phyloP scores from a whole-genome alignment of 2,113 vertebrate genomes.

The Macheiramphus alcinus region DNA sequence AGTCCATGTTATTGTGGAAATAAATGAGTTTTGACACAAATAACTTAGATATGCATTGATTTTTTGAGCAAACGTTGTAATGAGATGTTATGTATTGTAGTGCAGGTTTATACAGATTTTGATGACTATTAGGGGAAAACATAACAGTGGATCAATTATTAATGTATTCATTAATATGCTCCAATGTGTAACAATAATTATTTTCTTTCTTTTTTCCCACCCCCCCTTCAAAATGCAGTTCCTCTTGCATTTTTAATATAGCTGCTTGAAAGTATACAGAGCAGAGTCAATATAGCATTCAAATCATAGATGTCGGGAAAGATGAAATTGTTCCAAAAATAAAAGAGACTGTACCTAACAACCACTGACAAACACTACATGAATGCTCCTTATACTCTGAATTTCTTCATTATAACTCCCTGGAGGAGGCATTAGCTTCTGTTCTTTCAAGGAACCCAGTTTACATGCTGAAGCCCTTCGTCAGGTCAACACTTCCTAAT shows the following conservation, averaged over 20 bases:
- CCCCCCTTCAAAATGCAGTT: constrained; percentile 36
- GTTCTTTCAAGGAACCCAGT: background rate
- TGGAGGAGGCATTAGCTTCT: background rate
- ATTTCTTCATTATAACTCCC: constrained; percentile 42
- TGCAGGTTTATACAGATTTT: constrained; percentile 75
- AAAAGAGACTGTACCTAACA: background rate
- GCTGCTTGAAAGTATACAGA: constrained; percentile 44
- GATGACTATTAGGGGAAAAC: constrained; percentile 76
- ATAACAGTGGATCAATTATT: constrained; percentile 74
- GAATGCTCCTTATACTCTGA: background rate
- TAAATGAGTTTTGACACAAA: constrained; percentile 89
- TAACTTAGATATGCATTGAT: constrained; percentile 85
- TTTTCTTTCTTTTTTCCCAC: constrained; percentile 41
- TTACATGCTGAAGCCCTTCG: background rate
- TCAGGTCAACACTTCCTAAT: constrained; percentile 28
- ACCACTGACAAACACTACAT: constrained; percentile 19
- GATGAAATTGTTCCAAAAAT: constrained; percentile 19
- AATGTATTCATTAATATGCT: constrained; percentile 79
- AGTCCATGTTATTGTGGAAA: constrained; percentile 83
- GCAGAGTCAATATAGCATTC: constrained; percentile 23
- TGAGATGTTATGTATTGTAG: constrained; percentile 73
- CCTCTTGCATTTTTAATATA: constrained; percentile 70
- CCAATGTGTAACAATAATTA: constrained; percentile 74
- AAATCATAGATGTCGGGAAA: background rate
- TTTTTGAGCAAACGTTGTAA: constrained; percentile 79